Percentiles rank a stretch among this genome's conserved stretches.
phyloP scores from a whole-genome alignment of 2,113 vertebrate species.

The Elephantulus edwardii region DNA sequence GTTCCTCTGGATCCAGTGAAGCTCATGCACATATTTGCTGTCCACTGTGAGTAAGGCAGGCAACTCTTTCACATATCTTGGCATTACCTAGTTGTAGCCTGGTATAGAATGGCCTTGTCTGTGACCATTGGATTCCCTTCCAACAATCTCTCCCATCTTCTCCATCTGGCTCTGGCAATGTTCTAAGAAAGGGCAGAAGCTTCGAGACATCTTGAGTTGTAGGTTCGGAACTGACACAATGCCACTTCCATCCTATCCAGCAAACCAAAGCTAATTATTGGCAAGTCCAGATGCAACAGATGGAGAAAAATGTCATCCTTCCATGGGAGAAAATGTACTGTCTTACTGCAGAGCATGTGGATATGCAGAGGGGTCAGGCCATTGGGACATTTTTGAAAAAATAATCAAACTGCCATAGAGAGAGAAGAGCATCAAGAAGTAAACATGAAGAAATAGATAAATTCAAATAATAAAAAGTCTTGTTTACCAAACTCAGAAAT shows the following conservation, averaged over 20 bases:
- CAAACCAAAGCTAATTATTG: slow-evolving; percentile 26
- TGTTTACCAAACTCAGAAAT: background rate
- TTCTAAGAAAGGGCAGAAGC: slow-evolving; percentile 33
- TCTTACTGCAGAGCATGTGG: background rate
- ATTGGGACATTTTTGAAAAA: background rate
- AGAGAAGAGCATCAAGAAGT: background rate
- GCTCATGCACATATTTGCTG: background rate
- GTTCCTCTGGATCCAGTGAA: background rate
- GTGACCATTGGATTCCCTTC: slow-evolving; percentile 20
- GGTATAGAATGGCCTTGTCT: background rate
- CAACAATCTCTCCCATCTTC: slow-evolving; percentile 32
- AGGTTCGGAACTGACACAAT: background rate
- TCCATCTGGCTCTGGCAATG: background rate
- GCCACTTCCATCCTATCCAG: background rate
- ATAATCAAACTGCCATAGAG: background rate
- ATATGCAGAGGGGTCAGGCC: background rate
- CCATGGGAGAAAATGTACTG: background rate
- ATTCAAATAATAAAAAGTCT: background rate
- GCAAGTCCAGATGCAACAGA: slow-evolving; percentile 8
- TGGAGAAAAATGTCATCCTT: background rate
- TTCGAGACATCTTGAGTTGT: background rate
- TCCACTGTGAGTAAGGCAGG: background rate
- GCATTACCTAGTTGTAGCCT: background rate
- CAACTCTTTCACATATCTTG: background rate
- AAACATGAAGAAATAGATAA: background rate